A percentile compares a stretch with the other conserved stretches of the same genome.
Conservation (phyloP, 2,113 vertebrate genomes). For the Trochalopteron elliotii region DNA sequence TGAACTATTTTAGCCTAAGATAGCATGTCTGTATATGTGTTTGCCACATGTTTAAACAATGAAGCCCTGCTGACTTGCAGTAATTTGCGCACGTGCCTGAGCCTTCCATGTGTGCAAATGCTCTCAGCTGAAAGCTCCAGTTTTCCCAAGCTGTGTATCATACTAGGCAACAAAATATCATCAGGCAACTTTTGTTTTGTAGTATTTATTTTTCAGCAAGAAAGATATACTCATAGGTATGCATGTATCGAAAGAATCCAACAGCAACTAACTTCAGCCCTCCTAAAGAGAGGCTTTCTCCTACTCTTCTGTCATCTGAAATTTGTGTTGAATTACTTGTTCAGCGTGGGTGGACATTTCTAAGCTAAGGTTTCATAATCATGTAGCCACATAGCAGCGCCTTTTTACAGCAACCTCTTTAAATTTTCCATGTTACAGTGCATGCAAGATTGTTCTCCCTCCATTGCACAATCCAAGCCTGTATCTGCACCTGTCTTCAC, state of each 20-base stretch:
- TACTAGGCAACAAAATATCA: not conserved
- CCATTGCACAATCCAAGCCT: not conserved
- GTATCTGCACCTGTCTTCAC: not conserved
- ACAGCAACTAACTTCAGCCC: not conserved
- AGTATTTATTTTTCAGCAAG: not conserved
- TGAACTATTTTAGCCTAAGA: not conserved
- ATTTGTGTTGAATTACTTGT: not conserved
- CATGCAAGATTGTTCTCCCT: not conserved
- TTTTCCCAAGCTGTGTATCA: not conserved
- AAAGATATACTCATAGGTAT: not conserved
- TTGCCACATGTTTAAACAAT: not conserved
- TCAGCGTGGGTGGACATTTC: not conserved
- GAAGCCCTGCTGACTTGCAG: not conserved
- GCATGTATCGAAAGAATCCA: not conserved
- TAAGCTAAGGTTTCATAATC: not conserved
- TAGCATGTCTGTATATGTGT: not conserved
- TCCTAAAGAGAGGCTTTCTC: not conserved
- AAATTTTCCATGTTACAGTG: not conserved
- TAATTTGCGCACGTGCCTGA: not conserved
- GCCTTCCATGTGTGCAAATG: fast-evolving
- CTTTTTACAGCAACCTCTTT: not conserved
- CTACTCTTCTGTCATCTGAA: not conserved
- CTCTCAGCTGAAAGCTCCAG: not conserved
- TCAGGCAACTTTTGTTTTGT: not conserved
- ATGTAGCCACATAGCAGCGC: not conserved